Percentiles rank a stretch among this genome's conserved stretches.
Evolutionary conservation across 2,888 invertebrate genomes (phyloP).

Genomic region (Axea sp.): DNA sequence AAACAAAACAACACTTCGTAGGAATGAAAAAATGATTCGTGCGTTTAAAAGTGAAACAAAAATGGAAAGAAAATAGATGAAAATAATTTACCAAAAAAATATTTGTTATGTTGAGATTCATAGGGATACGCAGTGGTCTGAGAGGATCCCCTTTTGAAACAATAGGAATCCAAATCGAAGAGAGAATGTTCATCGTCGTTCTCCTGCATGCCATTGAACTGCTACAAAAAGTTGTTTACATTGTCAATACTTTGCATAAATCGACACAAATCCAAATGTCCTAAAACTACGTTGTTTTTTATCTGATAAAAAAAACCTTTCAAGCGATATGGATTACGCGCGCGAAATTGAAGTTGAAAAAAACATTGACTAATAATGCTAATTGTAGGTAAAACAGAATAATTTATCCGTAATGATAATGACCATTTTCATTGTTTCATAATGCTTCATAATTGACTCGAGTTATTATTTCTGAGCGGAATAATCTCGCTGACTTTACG

Average conservation of each 20-base stretch:
- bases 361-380: conserved; percentile 54
- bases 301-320: conserved; percentile 2
- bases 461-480: conserved; percentile 57
- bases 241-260: too few species aligned
- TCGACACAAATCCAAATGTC: too few species aligned
- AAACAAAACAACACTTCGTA: too few species aligned
- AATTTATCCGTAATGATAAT: conserved; percentile 59
- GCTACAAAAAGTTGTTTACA: conserved; percentile 60
- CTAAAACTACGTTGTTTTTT: too few species aligned
- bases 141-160: conserved; percentile 64
- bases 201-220: conserved; percentile 67
- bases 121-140: conserved; percentile 57
- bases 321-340: conserved; percentile 35
- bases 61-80: too few species aligned
- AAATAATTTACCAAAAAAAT: conserved; percentile 70
- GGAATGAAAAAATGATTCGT: too few species aligned
- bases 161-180: conserved; percentile 74
- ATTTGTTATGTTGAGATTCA: conserved; percentile 70
- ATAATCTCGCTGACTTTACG: conserved; percentile 48
- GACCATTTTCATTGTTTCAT: conserved; percentile 60
- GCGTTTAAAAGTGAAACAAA: too few species aligned
- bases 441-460: conserved; percentile 53
- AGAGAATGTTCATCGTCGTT: conserved; percentile 71
- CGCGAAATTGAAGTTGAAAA: conserved; percentile 32
- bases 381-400: conserved; percentile 59